Base-by-base conservation (phyloP, 2,113 vertebrate genomes). In the Malurus cyaneus region DNA sequence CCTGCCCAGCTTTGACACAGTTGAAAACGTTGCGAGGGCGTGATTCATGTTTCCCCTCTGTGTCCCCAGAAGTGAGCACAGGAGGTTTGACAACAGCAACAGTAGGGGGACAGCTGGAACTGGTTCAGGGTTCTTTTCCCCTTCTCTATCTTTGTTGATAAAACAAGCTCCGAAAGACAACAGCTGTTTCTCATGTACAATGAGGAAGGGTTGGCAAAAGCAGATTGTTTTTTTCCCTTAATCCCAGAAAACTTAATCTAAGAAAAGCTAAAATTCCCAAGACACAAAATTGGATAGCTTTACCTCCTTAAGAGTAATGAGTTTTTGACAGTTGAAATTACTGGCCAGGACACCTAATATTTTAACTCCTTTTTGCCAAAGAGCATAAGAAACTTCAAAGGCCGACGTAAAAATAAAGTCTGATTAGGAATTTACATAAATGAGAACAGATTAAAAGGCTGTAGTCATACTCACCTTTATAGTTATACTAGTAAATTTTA, bases 1-100 rank as follows among this genome's bases (percentile, higher is more conserved):
- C 82, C 90, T 80, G 79, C 44, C 31, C 49, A 76, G 53, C 66
- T 85, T 26, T 39, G 5, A 66, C 34, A 85, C 2, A 0, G 41
- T 16, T 65, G 57, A 85, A 86, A 60, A 54, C 0, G 1, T 16
- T 28, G 62, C 0, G 0, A 94, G 24, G 62, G 14, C 0, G 2
- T 13, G 20, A 79, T 47, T 47, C 36, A 18, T 0, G 0, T 80
- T 81, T 71, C 50, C 73, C 53, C 54, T 44, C 26, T 18, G 39
- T 6, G 8, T 12, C 34, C 7, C 1, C 0, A 29, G 20, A 31
- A 56, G 24, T 0, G 1, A 81, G 23, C 34, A 54, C 36, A 3
- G 0, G 26, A 66, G 60, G n/a, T 81, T 41, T 64, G 73, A 67
- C 20, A 78, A 17, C 5, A 2, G 49, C 5, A 14, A 14, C 1